Evolutionary conservation across 92 coral and sea anemone species (phyloP).

Genomic region (Zoanthus solanderi): DNA sequence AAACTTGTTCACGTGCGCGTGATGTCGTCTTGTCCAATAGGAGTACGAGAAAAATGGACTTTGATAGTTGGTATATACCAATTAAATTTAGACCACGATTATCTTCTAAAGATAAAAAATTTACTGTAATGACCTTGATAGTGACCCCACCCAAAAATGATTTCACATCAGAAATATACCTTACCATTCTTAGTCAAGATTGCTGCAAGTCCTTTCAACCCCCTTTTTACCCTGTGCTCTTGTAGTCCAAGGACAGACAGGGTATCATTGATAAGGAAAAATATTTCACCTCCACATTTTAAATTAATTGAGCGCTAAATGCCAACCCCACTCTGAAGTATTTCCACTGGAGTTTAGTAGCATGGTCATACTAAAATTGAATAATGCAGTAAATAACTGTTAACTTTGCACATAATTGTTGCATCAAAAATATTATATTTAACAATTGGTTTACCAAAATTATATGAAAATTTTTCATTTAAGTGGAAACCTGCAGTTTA

Average conservation of each 20-base stretch:
- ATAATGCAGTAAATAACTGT: constrained; percentile 13
- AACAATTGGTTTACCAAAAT: background rate
- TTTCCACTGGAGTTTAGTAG: background rate
- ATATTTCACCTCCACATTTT: constrained; percentile 6
- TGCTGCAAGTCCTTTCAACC: constrained; percentile 12
- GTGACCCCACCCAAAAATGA: background rate
- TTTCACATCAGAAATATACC: background rate
- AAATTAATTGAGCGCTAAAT: background rate
- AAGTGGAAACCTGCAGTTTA: background rate
- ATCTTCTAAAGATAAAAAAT: background rate
- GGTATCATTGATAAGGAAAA: constrained; percentile 1
- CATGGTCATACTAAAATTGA: background rate
- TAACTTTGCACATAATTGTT: constrained; percentile 8
- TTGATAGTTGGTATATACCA: too few species aligned
- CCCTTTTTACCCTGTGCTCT: constrained; percentile 5
- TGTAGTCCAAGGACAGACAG: constrained; percentile 10
- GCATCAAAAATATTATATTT: constrained; percentile 10
- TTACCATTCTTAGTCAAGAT: constrained; percentile 20
- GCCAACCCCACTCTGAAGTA: constrained; percentile 25
- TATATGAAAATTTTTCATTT: background rate
- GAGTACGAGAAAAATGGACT: too few species aligned
- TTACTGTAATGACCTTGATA: background rate
- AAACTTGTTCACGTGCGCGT: too few species aligned
- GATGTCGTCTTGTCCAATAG: too few species aligned
- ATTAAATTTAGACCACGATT: constrained; percentile 4